Percentiles rank a stretch among this genome's conserved stretches.
These are phyloP conservation scores for Meda fulgida DNA, from an alignment of 2,797 vertebrate genomes.

Conservation along the genomic window DNA sequence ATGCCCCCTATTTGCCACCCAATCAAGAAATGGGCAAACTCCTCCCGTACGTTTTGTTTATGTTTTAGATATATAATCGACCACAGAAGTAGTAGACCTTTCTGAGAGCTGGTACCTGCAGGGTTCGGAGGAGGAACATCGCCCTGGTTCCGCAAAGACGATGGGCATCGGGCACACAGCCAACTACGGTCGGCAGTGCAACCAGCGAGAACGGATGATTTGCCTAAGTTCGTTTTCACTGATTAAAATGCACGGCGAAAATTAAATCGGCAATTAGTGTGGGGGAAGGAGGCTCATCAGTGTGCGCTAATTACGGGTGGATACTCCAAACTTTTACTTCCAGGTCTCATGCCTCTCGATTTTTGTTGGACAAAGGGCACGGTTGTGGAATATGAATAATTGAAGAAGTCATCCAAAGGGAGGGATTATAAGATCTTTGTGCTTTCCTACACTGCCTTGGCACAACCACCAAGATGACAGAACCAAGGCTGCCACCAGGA, in stretches of 20 bases:
- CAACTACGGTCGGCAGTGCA: constrained; percentile 84
- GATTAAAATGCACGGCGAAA: constrained; percentile 70
- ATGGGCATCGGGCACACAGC: constrained; percentile 89
- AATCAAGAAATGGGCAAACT: constrained; percentile 81
- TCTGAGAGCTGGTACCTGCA: constrained; percentile 76
- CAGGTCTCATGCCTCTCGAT: constrained; percentile 61
- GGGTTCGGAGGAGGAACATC: constrained; percentile 74
- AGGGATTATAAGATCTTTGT: constrained; percentile 84
- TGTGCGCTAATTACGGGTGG: constrained; percentile 65
- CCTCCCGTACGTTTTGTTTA: constrained; percentile 74
- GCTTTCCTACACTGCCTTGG: constrained; percentile 77
- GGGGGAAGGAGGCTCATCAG: constrained; percentile 70
- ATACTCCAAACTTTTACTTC: constrained; percentile 69
- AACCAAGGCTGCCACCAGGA: constrained; percentile 70
- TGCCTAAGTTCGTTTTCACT: constrained; percentile 75
- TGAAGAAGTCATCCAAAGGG: constrained; percentile 89
- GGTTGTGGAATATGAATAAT: constrained; percentile 88
- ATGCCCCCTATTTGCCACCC: constrained; percentile 79
- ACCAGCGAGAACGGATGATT: constrained; percentile 83
- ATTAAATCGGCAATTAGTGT: constrained; percentile 79
- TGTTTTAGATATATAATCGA: constrained; percentile 72
- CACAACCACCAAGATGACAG: constrained; percentile 78
- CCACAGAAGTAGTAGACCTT: constrained; percentile 73
- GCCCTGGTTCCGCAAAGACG: constrained; percentile 84
- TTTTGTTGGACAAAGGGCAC: constrained; percentile 76